Evolutionary conservation across 2,888 invertebrate species (phyloP).

Genomic region (Ormyrus rosae): DNA sequence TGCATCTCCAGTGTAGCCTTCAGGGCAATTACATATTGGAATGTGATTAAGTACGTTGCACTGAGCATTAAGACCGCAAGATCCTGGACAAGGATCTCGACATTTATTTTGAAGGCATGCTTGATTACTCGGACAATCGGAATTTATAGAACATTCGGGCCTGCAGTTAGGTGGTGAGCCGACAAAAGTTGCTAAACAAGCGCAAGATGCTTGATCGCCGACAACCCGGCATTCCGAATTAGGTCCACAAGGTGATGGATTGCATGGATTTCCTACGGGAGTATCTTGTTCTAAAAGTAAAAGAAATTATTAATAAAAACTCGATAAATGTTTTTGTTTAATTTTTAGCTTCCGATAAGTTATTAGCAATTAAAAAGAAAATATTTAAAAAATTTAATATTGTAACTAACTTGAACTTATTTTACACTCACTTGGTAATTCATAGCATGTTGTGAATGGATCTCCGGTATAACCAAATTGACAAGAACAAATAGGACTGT

Average conservation of each 20-base stretch:
- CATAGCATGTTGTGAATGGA: conserved; percentile 81
- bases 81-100: conserved; percentile 79
- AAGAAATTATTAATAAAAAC: neutral
- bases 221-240: conserved; percentile 78
- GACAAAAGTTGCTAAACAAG: conserved; percentile 78
- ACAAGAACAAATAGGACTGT: conserved; percentile 89
- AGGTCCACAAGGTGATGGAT: conserved; percentile 79
- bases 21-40: conserved; percentile 78
- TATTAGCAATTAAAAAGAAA: neutral
- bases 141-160: conserved; percentile 80
- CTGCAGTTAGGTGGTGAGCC: conserved; percentile 79
- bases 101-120: conserved; percentile 81
- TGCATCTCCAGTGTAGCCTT: conserved; percentile 79
- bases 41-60: conserved; percentile 80
- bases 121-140: conserved; percentile 78
- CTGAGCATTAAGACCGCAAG: conserved; percentile 78
- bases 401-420: neutral
- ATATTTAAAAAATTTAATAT: neutral
- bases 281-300: conserved; percentile 3
- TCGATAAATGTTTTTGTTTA: neutral
- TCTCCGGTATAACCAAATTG: conserved; percentile 85
- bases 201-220: conserved; percentile 78
- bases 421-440: conserved; percentile 77
- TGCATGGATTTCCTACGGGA: conserved; percentile 75
- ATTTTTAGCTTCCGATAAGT: neutral